Evolutionary conservation across 2,797 vertebrate species (phyloP), one percentile per base, ranked within the genome.

Genomic region (Harpagifer antarcticus): DNA sequence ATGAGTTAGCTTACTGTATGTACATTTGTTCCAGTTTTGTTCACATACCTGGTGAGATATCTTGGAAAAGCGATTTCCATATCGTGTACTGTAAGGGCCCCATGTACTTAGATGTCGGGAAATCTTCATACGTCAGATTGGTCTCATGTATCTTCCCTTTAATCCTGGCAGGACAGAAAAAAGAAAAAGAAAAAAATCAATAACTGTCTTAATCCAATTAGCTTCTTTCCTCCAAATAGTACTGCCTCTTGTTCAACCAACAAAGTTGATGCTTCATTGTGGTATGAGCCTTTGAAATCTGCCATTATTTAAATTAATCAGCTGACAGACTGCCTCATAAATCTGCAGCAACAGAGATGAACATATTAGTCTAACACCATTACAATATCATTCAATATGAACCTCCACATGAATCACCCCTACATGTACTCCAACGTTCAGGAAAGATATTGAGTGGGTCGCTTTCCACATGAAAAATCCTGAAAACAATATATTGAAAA

Each of bases 121-220:
- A 99, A 71, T 99, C 98, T 91, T 99, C 98, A 0, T 99, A 99
- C 0, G 97, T 99, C 85, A 99, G 95, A 87, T 97, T 99, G 77
- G 98, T 99, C 90, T 99, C 98, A 0, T 99, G 98, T 85, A 97
- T 96, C 92, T 99, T 99, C 61, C 98, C 98, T 90, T 99, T 99
- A 76, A 99, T 95, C 94, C 98, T 99, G 91, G 7, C 7, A 33
- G 0, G 47, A 85, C 14, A 91, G 69, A 88, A 61, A 80, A 79
- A 16, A 5, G 20, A 59, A 42, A 16, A 82, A 31, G 12, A 50
- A 23, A 75, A 77, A 92, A 77, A 90, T 89, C 76, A 83, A 85
- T 79, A 80, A 61, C 5, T 19, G 60, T 44, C 66, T 42, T 31
- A 82, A 83, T 65, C 48, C n/a, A 72, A 76, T 86, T 76, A 70